Conservation (phyloP, 2,797 vertebrate species). For the Ispidina lecontei region DNA sequence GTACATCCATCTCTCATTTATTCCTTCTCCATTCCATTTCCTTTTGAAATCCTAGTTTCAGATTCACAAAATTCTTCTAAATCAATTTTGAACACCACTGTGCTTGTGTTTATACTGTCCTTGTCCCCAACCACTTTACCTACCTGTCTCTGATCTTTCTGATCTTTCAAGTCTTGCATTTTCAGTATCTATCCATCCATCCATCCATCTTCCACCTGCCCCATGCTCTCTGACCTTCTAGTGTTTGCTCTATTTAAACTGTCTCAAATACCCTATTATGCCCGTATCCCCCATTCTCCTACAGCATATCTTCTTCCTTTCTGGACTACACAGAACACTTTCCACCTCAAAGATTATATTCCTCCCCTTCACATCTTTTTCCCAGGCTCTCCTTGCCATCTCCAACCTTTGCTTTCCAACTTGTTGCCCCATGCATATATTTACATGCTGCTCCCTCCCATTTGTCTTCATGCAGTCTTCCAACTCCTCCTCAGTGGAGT, state of each 20-base stretch:
- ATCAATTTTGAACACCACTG: background rate
- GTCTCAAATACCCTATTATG: background rate
- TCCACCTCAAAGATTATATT: background rate
- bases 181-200: background rate
- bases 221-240: background rate
- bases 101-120: background rate
- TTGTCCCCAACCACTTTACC: background rate
- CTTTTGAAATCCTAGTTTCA: background rate
- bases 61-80: background rate
- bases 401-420: background rate
- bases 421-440: background rate
- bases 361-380: background rate
- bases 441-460: background rate
- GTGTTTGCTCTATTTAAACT: background rate
- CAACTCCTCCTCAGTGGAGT: background rate
- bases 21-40: background rate
- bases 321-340: background rate
- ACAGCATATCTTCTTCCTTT: background rate
- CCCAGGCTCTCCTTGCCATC: background rate
- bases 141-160: background rate
- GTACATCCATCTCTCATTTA: background rate
- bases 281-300: background rate
- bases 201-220: background rate
- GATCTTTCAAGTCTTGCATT: background rate
- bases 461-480: background rate